phyloP scores from a whole-genome alignment of 2,113 vertebrate species.

The Phoxinus phoxinus region DNA sequence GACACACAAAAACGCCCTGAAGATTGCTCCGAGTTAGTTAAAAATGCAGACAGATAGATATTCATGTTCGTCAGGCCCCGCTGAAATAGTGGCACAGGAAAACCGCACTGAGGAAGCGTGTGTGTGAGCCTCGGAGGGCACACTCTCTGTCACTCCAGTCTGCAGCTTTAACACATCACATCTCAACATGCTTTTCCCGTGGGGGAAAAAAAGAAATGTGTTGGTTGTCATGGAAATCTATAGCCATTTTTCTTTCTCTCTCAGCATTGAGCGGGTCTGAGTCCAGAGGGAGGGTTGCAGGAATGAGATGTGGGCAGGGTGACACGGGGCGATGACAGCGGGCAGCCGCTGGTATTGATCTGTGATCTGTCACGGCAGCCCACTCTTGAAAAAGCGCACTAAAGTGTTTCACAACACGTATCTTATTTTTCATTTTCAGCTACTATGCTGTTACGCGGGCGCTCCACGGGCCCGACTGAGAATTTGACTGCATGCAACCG shows the following conservation, averaged over 20 bases:
- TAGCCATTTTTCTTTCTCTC: slow-evolving; percentile 36
- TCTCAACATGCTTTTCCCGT: slow-evolving; percentile 31
- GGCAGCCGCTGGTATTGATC: slow-evolving; percentile 39
- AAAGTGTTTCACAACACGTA: slow-evolving; percentile 11
- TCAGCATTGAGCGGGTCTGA: neutral
- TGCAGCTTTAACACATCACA: slow-evolving; percentile 30
- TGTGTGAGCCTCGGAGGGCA: neutral
- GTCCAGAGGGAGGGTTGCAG: slow-evolving; percentile 6
- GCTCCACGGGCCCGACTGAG: neutral
- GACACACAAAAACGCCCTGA: slow-evolving; percentile 19
- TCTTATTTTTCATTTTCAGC: slow-evolving; percentile 33
- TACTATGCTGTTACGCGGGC: neutral
- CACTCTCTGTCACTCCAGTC: slow-evolving; percentile 23
- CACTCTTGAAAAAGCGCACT: slow-evolving; percentile 31
- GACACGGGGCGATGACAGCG: slow-evolving; percentile 26
- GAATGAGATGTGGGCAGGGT: slow-evolving; percentile 21
- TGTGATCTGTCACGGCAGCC: neutral
- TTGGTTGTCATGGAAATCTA: slow-evolving; percentile 58
- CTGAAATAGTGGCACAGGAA: neutral
- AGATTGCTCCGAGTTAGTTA: slow-evolving; percentile 20
- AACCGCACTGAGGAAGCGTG: neutral
- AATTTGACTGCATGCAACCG: neutral
- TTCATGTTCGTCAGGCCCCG: neutral
- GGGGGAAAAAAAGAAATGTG: slow-evolving; percentile 30
- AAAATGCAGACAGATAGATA: neutral